Evolutionary conservation across 2,797 vertebrate species (phyloP), one percentile per base, ranked within the genome.

Genomic region (Protonibea diacanthus): DNA sequence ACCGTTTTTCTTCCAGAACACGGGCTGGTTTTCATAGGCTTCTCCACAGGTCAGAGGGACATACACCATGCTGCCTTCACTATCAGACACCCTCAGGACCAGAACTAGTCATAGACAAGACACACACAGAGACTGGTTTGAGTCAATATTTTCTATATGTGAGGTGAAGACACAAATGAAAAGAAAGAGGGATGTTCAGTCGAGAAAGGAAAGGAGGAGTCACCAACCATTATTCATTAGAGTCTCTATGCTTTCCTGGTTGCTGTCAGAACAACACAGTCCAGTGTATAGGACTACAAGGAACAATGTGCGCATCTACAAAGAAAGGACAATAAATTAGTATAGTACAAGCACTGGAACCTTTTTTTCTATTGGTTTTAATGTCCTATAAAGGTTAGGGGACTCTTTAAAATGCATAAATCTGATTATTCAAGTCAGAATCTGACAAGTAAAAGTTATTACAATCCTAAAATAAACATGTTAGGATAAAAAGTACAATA

Each of bases 1-100:
- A 89, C 92, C 93, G 4, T 95, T 81, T 81, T 84, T 94, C 84
- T 86, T 91, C 95, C 95, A 95, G 48, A 86, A 76, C 64, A 95
- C 87, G 11, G 76, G 27, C 21, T 80, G 64, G 60, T 66, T 63
- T 25, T 90, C 33, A 62, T 87, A 82, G 15, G 84, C 64, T 14
- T 91, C 88, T 56, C 93, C 93, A 74, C 95, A 96, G 23, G 64
- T 85, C 66, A 96, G 74, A 15, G 58, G 18, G 8, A 96, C 91
- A 0, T 67, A 0, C 6, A 38, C 63, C 18, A 6, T 44, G 40
- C 38, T 65, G 11, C 51, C 59, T 5, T 10, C 18, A 33, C 5
- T 52, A 4, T 84, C 0, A 5, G 78, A 82, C 47, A 94, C 82
- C n/a, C 78, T 89, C 85, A 95, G 60, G 51, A 92, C 91, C 81